Evolutionary conservation across 2,113 vertebrate species (phyloP).

Genomic region (Nettapus auritus): DNA sequence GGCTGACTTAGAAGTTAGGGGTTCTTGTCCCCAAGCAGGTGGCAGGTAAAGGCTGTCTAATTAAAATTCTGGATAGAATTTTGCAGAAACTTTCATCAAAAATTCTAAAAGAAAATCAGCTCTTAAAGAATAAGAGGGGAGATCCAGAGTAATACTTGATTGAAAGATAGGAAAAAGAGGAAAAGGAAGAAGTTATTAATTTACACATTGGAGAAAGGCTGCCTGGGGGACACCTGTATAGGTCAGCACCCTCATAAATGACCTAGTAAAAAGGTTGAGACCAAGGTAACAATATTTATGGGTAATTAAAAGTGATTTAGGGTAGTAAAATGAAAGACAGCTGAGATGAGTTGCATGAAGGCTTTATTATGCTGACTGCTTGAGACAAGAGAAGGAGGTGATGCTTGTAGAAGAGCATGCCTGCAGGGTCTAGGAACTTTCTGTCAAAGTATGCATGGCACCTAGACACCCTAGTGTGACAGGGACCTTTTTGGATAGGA

Average conservation of each 20-base stretch:
- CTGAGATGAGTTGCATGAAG: neutral
- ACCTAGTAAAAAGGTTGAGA: neutral
- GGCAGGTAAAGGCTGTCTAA: neutral
- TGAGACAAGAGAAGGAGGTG: neutral
- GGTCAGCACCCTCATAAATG: neutral
- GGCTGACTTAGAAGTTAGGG: neutral
- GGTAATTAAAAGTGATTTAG: neutral
- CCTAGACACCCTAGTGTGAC: neutral
- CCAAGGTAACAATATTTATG: neutral
- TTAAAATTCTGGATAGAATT: neutral
- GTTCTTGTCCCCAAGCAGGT: neutral
- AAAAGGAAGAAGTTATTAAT: neutral
- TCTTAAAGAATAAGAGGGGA: neutral
- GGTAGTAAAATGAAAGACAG: neutral
- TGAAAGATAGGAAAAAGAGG: neutral
- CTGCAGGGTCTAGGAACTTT: neutral
- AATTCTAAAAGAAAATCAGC: neutral
- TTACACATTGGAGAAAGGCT: neutral
- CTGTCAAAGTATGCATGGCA: neutral
- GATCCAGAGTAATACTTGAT: neutral
- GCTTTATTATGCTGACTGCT: neutral
- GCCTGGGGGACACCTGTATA: neutral
- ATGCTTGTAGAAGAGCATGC: neutral
- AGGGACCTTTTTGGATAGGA: neutral
- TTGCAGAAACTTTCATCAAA: neutral